These are phyloP conservation scores for Xerus inauris DNA, from an alignment of 2,113 vertebrate species.

Conservation along the genomic window DNA sequence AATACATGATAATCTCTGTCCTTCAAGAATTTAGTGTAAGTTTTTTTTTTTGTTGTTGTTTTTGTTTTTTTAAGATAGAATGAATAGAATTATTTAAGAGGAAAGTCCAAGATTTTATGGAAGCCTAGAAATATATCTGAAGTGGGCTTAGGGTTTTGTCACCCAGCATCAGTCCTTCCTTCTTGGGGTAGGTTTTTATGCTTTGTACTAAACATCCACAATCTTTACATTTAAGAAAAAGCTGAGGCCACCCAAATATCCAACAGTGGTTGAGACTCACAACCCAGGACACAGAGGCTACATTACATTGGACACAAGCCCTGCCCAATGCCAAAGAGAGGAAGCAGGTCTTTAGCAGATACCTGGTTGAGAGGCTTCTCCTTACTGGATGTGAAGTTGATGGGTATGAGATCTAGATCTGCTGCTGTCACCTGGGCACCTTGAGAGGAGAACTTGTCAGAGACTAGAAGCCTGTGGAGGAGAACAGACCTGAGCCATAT, in stretches of 20 bases:
- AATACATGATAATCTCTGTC: not conserved
- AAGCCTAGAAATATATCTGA: not conserved
- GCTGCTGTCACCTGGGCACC: not conserved
- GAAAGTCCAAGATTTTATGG: not conserved
- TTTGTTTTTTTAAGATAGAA: not conserved
- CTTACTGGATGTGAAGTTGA: not conserved
- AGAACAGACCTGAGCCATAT: not conserved
- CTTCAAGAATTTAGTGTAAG: not conserved
- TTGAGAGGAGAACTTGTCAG: not conserved
- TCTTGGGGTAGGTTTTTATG: not conserved
- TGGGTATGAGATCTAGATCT: not conserved
- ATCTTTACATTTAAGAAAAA: not conserved
- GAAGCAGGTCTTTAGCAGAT: not conserved
- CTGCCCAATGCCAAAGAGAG: not conserved
- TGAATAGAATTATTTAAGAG: not conserved
- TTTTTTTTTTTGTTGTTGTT: not conserved
- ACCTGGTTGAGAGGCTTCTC: not conserved
- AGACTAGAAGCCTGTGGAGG: not conserved
- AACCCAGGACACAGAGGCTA: not conserved
- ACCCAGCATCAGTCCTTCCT: not conserved
- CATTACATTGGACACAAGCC: accelerated
- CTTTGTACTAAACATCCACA: not conserved
- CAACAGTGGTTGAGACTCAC: not conserved
- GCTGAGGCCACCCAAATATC: not conserved
- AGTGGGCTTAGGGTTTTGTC: not conserved